Conservation (phyloP, 2,888 invertebrate species). For the Lysandra coridon region DNA sequence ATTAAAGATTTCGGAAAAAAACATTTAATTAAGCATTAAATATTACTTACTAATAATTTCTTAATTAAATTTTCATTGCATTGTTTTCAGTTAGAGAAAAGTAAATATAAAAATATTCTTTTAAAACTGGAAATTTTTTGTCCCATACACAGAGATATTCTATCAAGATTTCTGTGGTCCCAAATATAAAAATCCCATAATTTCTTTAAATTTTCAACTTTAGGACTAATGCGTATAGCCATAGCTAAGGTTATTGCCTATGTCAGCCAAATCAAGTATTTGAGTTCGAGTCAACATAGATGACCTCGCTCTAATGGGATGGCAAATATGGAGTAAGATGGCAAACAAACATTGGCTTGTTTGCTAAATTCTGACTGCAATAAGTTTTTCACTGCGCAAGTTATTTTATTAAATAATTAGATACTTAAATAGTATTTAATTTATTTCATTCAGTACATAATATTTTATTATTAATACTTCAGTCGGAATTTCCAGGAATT, state of each 20-base stretch:
- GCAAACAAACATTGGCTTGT: slow-evolving; percentile 54
- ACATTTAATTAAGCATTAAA: neutral
- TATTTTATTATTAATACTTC: no score
- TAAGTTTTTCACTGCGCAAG: neutral
- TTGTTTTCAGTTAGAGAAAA: no score
- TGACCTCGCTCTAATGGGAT: slow-evolving; percentile 66
- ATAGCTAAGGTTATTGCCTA: neutral
- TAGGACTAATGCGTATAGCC: neutral
- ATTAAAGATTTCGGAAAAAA: neutral
- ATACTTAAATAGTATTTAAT: no score
- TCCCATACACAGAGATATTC: no score
- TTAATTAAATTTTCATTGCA: no score
- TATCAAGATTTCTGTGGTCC: no score
- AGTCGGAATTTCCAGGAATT: no score
- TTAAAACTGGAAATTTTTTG: no score
- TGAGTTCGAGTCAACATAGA: slow-evolving; percentile 41
- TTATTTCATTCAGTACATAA: neutral
- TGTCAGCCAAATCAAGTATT: slow-evolving; percentile 39
- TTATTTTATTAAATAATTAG: neutral
- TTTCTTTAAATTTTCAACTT: no score
- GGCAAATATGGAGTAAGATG: slow-evolving; percentile 62
- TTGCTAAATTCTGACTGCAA: neutral
- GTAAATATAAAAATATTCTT: no score
- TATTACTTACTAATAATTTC: no score
- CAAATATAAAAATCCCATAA: no score